These are phyloP conservation scores for Eueremaeus valkanovi DNA, from an alignment of 2,888 invertebrate genomes.

Conservation along the genomic window DNA sequence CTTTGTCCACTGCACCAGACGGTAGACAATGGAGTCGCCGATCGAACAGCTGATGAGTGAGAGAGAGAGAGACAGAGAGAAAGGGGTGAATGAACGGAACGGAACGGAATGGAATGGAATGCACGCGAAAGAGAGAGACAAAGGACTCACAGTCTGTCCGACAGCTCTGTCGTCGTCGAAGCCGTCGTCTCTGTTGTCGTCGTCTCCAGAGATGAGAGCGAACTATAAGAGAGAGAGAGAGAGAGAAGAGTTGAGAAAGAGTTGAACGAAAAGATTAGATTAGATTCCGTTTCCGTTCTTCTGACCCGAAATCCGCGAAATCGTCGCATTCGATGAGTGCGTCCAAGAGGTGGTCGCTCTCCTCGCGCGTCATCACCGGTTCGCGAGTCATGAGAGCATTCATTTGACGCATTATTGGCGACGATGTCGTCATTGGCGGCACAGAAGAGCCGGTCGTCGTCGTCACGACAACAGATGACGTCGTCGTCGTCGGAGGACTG, in stretches of 20 bases:
- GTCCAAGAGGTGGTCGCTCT: conserved; percentile 65
- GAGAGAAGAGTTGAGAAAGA: background rate
- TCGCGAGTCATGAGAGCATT: conserved; percentile 63
- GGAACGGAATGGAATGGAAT: too few species aligned
- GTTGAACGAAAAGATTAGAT: background rate
- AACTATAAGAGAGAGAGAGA: conserved; percentile 13
- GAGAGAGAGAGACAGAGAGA: too few species aligned
- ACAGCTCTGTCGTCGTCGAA: conserved; percentile 24
- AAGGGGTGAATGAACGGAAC: too few species aligned
- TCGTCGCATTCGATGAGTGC: conserved; percentile 93
- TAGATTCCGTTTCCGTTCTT: too few species aligned
- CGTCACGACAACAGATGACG: conserved; percentile 11
- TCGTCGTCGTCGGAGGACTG: conserved; percentile 31
- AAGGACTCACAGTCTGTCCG: conserved; percentile 38
- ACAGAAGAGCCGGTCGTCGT: conserved; percentile 50
- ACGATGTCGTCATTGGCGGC: conserved; percentile 50
- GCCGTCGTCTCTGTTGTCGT: conserved; percentile 3
- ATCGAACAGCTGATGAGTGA: conserved; percentile 68
- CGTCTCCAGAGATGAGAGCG: conserved; percentile 31
- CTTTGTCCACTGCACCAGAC: conserved; percentile 98
- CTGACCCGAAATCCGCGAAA: conserved; percentile 66
- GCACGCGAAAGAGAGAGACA: too few species aligned
- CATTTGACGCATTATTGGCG: conserved; percentile 33
- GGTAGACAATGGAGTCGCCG: conserved; percentile 96
- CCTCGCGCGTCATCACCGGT: conserved; percentile 69